Evolutionary conservation across 1,140 invertebrate species (phyloP), one percentile per base, ranked within the genome.

Genomic region (Lepidotrigona ventralis): DNA sequence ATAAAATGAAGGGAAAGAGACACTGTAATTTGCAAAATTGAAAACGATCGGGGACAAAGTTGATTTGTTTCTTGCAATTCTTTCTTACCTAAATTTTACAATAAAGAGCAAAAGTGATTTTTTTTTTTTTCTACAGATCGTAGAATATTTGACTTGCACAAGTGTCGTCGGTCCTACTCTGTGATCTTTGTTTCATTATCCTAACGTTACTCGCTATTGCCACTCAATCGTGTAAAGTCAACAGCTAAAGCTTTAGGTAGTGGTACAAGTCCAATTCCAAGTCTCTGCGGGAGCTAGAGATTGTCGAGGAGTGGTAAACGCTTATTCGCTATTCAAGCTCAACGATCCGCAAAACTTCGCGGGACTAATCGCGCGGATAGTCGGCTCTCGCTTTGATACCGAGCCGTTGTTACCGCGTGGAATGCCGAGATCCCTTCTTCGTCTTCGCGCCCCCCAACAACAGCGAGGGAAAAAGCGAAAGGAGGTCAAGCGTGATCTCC

Each of bases 291-390:
- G 11, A 51, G 5, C 23, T 8, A 9, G 17, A 8, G 19, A 53
- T n/a, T 51, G 14, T 19, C 69, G n/a, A 71, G 39, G 14, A 70
- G n/a, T 51, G 73, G 51, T 68, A 85, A 80, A 76, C 76, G 79
- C 69, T 8, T 46, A 39, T 39, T 39, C 39, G 71, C 83, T 68
- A 86, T 88, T 89, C 63, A 64, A 17, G 56, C 15, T 83, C 86
- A 81, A 76, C 66, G 88, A 81, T 80, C 75, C 86, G 84, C 72
- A 68, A 83, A 88, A 86, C 75, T 86, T 89, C 29, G 73, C 54
- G 56, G 71, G 53, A 64, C 85, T 89, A 89, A 89, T 89, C 89
- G 84, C 81, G 68, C 58, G 86, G 80, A 89, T 83, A 72, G 78
- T 75, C 64, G 63, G 69, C 60, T 83, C 39, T 56, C 71, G 68